Evolutionary conservation across 2,888 invertebrate genomes (phyloP).

Genomic region (Adineta ricciae): DNA sequence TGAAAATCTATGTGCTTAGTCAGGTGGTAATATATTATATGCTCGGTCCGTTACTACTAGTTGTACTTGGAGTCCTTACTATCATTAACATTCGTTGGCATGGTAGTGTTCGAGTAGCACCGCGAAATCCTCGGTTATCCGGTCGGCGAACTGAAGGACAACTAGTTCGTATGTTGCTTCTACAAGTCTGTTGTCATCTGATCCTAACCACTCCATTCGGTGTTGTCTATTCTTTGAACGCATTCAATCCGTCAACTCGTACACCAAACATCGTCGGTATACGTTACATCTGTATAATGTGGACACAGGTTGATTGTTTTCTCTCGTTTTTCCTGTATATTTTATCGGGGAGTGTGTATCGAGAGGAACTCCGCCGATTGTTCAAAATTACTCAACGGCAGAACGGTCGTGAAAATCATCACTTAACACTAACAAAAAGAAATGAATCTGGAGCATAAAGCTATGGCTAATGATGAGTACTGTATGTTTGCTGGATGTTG

Average conservation of each 20-base stretch:
- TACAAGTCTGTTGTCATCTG: not conserved
- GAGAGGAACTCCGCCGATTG: not conserved
- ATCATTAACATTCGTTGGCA: not conserved
- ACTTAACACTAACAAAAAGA: too few species aligned
- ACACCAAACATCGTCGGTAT: not conserved
- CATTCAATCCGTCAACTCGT: not conserved
- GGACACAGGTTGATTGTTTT: not conserved
- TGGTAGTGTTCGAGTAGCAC: not conserved
- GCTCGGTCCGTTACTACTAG: not conserved
- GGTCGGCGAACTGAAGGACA: not conserved
- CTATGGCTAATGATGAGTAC: too few species aligned
- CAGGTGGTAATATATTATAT: not conserved
- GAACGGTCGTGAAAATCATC: too few species aligned
- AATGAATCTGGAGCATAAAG: too few species aligned
- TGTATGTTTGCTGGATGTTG: too few species aligned
- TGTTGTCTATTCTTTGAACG: not conserved
- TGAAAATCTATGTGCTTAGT: not conserved
- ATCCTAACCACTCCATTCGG: not conserved
- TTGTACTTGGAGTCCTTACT: not conserved
- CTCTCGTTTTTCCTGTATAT: not conserved
- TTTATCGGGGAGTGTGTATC: not conserved
- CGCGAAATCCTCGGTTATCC: not conserved
- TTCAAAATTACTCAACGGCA: too few species aligned
- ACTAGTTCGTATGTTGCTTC: not conserved
- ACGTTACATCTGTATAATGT: not conserved